phyloP scores from a whole-genome alignment of 2,797 vertebrate genomes.

The Danionella dracula region DNA sequence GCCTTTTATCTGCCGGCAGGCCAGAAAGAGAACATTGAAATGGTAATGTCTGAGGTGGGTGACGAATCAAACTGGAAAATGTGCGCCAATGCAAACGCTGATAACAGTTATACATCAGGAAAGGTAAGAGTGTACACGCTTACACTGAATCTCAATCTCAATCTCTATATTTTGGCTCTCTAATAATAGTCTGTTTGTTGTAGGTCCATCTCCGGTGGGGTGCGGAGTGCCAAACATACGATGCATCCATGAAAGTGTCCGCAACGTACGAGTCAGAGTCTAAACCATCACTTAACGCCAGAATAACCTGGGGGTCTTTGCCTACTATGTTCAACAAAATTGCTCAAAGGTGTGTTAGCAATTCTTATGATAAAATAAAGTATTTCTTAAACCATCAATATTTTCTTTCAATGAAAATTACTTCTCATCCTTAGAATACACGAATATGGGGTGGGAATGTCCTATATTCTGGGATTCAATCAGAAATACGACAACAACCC shows the following conservation, averaged over 20 bases:
- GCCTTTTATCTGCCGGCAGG: conserved; percentile 55
- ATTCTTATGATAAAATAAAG: too few relatives aligned
- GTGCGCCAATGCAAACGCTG: conserved; percentile 53
- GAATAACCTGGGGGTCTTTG: conserved; percentile 58
- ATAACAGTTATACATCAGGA: conserved; percentile 20
- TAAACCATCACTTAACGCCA: conserved; percentile 53
- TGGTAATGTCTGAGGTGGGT: conserved; percentile 65
- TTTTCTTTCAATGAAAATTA: too few relatives aligned
- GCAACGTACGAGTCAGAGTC: conserved; percentile 42
- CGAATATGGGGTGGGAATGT: conserved; percentile 64
- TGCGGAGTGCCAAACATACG: conserved; percentile 69
- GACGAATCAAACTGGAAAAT: conserved; percentile 71
- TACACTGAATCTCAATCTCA: background rate
- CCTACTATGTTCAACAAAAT: conserved; percentile 52
- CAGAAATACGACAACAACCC: conserved; percentile 54
- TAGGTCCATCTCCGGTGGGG: conserved; percentile 69
- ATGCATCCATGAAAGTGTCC: conserved; percentile 55
- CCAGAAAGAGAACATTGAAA: conserved; percentile 44
- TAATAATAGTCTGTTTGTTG: conserved; percentile 2
- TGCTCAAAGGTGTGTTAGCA: conserved; percentile 48
- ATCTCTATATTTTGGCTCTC: background rate
- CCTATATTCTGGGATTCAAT: conserved; percentile 58
- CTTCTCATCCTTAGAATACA: conserved; percentile 48
- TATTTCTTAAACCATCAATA: too few relatives aligned
- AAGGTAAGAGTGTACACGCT: conserved; percentile 5